Base-by-base conservation (phyloP, 2,888 invertebrate genomes). In the Cyclophora albipunctata region DNA sequence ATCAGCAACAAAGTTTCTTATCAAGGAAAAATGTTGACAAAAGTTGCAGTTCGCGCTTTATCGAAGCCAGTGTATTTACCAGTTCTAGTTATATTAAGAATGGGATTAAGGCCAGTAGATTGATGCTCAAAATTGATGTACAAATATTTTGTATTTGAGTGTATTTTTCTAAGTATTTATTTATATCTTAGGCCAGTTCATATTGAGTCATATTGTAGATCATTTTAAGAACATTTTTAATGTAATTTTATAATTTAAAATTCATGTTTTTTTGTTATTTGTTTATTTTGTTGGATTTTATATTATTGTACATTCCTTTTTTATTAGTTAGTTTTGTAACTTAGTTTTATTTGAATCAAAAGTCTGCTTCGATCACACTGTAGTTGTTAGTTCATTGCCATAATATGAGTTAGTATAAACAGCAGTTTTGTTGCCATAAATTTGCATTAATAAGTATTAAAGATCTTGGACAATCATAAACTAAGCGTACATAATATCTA, bases 111-210 rank as follows among this genome's bases (percentile, higher is more conserved):
- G 87, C 87, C 87, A 87, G 87, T 87, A 62, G 75, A 71, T 71
- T 61, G 75, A 85, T 78, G 84, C 86, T 86, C 86, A 83, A 87
- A 86, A 85, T 85, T 64, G 65, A 73, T 85, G 85, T 87, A 86
- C 85, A 86, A 85, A 84, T 74, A 64, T 7, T 37, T 37, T 5
- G 4, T 37, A 52, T 55, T 52, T 58, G 60, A 59, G 61, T 57
- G 54, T 56, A 60, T 53, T 60, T 59, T 55, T 62, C 57, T 82
- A 81, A 80, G 78, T 87, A 87, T 87, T 87, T 87, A 86, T 87
- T 87, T 84, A 84, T 81, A 66, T 69, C 51, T 60, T 78, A 86
- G 83, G 84, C 84, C 84, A 84, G 84, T 85, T 83, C 72, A 60
- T 78, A 78, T 78, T 84, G 81, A 87, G 87, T 87, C 86, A 86